phyloP scores from a whole-genome alignment of 2,888 invertebrate species.

The Hypena proboscidalis region DNA sequence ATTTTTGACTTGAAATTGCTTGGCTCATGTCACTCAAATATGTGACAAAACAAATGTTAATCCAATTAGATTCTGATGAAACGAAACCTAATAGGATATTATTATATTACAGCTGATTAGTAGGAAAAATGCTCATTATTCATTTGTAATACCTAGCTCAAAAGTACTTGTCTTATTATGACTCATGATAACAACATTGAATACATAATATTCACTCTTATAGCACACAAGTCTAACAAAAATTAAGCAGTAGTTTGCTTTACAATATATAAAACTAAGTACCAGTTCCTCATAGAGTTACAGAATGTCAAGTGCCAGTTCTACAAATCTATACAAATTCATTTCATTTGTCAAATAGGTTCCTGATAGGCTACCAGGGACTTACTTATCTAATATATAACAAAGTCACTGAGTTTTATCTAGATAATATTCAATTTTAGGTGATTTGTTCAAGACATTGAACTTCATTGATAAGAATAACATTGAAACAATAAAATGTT shows the following conservation, averaged over 20 bases:
- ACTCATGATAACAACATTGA: conserved; percentile 6
- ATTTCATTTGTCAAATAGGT: too few species aligned
- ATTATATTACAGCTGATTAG: neutral
- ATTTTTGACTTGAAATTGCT: conserved; percentile 4
- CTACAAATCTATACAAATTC: too few species aligned
- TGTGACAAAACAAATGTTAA: conserved; percentile 28
- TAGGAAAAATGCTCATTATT: neutral
- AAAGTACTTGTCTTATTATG: neutral
- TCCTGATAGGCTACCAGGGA: too few species aligned
- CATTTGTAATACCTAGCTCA: too few species aligned
- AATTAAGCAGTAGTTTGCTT: too few species aligned
- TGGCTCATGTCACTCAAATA: conserved; percentile 12
- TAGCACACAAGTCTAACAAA: too few species aligned
- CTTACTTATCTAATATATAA: conserved; percentile 35
- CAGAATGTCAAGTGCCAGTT: too few species aligned
- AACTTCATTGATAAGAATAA: conserved; percentile 16
- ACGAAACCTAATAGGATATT: conserved; percentile 26
- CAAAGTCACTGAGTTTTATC: conserved; percentile 27
- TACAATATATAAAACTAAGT: too few species aligned
- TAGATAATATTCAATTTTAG: conserved; percentile 15
- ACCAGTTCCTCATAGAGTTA: too few species aligned
- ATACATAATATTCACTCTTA: too few species aligned
- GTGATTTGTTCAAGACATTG: conserved; percentile 23
- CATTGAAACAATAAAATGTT: too few species aligned
- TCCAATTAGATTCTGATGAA: conserved; percentile 38